Conservation (phyloP, 2,113 vertebrate species). For the Poeciliopsis turrubarensis region DNA sequence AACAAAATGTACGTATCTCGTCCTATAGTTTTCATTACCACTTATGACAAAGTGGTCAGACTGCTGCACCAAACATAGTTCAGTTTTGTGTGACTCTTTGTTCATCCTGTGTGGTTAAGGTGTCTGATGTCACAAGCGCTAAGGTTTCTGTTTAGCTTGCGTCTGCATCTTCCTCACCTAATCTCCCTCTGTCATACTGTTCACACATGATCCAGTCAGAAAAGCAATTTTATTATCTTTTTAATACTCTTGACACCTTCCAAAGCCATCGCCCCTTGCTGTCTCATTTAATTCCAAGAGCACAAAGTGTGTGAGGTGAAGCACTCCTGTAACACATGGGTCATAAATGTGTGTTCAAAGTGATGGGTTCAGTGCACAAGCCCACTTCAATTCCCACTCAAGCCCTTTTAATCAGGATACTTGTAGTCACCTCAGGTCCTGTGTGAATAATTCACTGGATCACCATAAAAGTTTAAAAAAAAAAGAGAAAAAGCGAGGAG, state of each 20-base stretch:
- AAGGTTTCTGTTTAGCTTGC: neutral
- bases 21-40: neutral
- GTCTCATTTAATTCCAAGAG: neutral
- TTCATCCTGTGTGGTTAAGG: slow-evolving; percentile 29
- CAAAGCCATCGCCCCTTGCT: neutral
- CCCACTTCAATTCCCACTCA: slow-evolving; percentile 1
- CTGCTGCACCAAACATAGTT: neutral
- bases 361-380: neutral
- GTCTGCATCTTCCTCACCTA: slow-evolving; percentile 14
- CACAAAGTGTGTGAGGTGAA: neutral
- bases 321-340: neutral
- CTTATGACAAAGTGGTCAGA: neutral
- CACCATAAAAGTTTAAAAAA: slow-evolving; percentile 66
- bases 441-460: slow-evolving; percentile 58
- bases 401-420: slow-evolving; percentile 21
- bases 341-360: neutral
- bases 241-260: neutral
- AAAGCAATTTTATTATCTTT: neutral
- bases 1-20: neutral
- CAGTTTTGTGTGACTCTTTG: neutral
- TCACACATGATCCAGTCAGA: neutral
- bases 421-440: slow-evolving; percentile 32
- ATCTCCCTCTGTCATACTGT: neutral
- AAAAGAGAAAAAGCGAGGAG: neutral
- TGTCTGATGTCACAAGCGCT: slow-evolving; percentile 11